Percentiles rank a stretch among this genome's conserved stretches.
Conservation (phyloP, 1,140 invertebrate species). For the Drosophila grimshawi region DNA sequence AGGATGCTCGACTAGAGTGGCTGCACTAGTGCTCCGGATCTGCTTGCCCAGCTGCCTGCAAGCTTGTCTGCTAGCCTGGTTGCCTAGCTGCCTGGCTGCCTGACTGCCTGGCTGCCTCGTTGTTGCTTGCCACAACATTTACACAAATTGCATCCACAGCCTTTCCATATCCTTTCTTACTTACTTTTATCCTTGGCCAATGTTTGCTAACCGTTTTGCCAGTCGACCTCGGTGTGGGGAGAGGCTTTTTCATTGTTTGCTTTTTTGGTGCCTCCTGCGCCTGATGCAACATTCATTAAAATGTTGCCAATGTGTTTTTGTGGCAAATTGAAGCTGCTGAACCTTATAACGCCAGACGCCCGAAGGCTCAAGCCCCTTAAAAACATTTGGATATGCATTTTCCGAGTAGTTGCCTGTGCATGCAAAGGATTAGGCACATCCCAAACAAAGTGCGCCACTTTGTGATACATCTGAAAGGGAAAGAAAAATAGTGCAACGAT, state of each 20-base stretch:
- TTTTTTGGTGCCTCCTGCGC: constrained; percentile 33
- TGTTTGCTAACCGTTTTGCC: constrained; percentile 78
- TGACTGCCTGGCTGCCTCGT: neutral
- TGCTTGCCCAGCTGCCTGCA: constrained; percentile 19
- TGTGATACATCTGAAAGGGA: neutral
- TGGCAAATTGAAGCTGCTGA: constrained; percentile 79
- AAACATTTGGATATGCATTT: constrained; percentile 61
- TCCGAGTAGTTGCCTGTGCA: constrained; percentile 62
- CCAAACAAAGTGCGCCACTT: constrained; percentile 2
- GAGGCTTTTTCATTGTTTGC: constrained; percentile 72
- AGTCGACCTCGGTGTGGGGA: constrained; percentile 20
- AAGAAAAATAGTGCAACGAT: neutral
- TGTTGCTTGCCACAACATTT: constrained; percentile 65
- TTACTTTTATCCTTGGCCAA: constrained; percentile 74
- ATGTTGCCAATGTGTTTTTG: constrained; percentile 82
- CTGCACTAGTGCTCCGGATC: constrained; percentile 40
- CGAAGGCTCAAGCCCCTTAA: neutral
- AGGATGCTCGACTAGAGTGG: constrained; percentile 10
- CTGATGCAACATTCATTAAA: constrained; percentile 77
- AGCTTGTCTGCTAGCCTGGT: neutral
- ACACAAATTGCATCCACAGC: constrained; percentile 65
- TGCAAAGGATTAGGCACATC: constrained; percentile 57
- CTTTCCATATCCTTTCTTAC: constrained; percentile 64
- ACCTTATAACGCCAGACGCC: constrained; percentile 7
- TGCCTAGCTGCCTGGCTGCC: constrained; percentile 15